Percentiles rank a stretch among this genome's conserved stretches.
Conservation (phyloP, 1,140 invertebrate species). For the Nixonia krombeini region DNA sequence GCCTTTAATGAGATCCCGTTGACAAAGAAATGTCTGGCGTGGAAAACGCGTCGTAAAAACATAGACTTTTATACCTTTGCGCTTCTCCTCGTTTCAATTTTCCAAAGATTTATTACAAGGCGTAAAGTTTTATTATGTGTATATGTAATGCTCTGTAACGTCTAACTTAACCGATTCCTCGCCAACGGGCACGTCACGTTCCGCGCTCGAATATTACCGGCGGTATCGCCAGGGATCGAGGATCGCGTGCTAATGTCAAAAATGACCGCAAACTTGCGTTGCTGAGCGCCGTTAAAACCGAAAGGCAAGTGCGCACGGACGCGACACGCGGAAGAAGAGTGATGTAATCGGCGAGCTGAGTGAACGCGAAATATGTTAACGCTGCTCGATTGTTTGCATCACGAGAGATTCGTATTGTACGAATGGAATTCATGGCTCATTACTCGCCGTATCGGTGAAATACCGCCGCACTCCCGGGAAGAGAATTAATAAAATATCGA, state of each 20-base stretch:
- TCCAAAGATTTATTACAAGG: too few relatives aligned
- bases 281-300: neutral
- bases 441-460: too few relatives aligned
- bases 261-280: neutral
- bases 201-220: constrained; percentile 1
- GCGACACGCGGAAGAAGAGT: neutral
- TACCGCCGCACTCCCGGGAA: too few relatives aligned
- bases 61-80: too few relatives aligned
- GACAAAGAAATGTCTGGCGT: too few relatives aligned
- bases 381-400: neutral
- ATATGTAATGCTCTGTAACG: neutral
- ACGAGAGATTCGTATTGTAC: too few relatives aligned
- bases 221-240: neutral
- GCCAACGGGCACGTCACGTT: neutral
- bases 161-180: neutral
- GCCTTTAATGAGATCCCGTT: too few relatives aligned
- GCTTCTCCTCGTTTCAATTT: too few relatives aligned
- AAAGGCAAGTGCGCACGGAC: neutral
- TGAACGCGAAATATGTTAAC: neutral
- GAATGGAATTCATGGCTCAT: too few relatives aligned
- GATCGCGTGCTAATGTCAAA: constrained; percentile 5
- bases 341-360: neutral
- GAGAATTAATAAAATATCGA: too few relatives aligned
- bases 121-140: too few relatives aligned
- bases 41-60: too few relatives aligned